phyloP scores from a whole-genome alignment of 2,113 vertebrate genomes.

The Cottus gobio region DNA sequence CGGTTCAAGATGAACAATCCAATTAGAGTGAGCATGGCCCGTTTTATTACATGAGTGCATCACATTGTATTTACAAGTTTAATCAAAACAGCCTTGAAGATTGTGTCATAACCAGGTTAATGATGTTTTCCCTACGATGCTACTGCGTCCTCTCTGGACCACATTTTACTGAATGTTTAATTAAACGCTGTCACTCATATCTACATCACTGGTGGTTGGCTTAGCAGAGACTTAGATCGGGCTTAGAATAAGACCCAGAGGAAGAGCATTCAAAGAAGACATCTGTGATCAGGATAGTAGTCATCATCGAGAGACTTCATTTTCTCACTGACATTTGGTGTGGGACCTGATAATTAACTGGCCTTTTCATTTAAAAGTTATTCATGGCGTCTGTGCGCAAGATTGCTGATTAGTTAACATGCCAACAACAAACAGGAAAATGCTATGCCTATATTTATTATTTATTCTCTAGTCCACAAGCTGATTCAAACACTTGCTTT shows the following conservation, averaged over 20 bases:
- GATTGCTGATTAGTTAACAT: conserved; percentile 64
- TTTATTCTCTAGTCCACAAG: conserved; percentile 15
- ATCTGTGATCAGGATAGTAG: conserved; percentile 69
- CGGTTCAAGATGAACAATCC: conserved; percentile 69
- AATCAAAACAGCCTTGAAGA: conserved; percentile 76
- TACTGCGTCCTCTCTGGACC: conserved; percentile 43
- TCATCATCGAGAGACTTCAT: conserved; percentile 68
- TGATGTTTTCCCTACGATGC: conserved; percentile 69
- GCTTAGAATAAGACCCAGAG: conserved; percentile 55
- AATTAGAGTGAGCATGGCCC: conserved; percentile 72
- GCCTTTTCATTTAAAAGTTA: conserved; percentile 68
- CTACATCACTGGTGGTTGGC: conserved; percentile 53
- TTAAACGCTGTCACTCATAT: conserved; percentile 75
- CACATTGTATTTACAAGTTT: conserved; percentile 70
- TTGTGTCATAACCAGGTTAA: conserved; percentile 78
- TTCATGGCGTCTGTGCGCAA: conserved; percentile 34
- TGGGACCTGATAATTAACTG: conserved; percentile 73
- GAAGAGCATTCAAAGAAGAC: conserved; percentile 65
- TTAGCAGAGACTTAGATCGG: conserved; percentile 61
- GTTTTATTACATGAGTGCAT: conserved; percentile 72
- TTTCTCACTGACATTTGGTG: conserved; percentile 77
- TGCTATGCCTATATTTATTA: conserved; percentile 27
- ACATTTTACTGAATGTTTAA: conserved; percentile 73
- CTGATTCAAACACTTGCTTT: conserved; percentile 6
- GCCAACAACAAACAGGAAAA: conserved; percentile 42